Evolutionary conservation across 2,797 vertebrate genomes (phyloP).

Genomic region (Okamejei kenojei): DNA sequence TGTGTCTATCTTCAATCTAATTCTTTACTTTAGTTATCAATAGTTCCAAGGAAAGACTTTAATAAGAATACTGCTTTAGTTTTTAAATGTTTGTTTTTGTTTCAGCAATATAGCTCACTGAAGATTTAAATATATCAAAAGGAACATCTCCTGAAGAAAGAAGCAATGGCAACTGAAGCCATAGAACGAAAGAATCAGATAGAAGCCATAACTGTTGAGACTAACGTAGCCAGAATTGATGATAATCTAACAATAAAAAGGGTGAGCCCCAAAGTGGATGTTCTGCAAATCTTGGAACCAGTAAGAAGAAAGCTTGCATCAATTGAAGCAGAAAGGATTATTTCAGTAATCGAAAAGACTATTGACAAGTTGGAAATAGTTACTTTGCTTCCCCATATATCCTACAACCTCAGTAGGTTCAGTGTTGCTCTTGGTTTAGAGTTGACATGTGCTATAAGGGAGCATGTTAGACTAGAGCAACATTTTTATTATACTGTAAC

Average conservation of each 20-base stretch:
- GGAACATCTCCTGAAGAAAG: not conserved
- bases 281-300: conserved; percentile 43
- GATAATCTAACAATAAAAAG: not conserved
- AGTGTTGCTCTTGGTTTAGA: conserved; percentile 46
- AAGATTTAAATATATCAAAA: conserved; percentile 1
- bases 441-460: conserved; percentile 46
- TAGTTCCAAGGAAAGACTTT: not conserved
- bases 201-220: not conserved
- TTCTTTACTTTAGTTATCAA: too few relatives aligned
- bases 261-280: conserved; percentile 17
- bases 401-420: conserved; percentile 36
- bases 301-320: conserved; percentile 51
- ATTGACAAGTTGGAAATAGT: conserved; percentile 61
- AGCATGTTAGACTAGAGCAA: conserved; percentile 53
- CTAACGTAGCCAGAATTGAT: conserved; percentile 11
- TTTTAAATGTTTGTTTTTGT: not conserved
- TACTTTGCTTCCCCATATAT: conserved; percentile 53
- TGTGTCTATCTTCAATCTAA: not conserved
- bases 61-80: not conserved
- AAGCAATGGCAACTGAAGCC: conserved; percentile 42
- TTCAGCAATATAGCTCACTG: not conserved
- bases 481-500: conserved; percentile 43
- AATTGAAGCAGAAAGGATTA: conserved; percentile 59
- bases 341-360: conserved; percentile 63
- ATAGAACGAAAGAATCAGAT: conserved; percentile 33